Base-by-base conservation (phyloP, 2,888 invertebrate species). In the Eupithecia abbreviata region DNA sequence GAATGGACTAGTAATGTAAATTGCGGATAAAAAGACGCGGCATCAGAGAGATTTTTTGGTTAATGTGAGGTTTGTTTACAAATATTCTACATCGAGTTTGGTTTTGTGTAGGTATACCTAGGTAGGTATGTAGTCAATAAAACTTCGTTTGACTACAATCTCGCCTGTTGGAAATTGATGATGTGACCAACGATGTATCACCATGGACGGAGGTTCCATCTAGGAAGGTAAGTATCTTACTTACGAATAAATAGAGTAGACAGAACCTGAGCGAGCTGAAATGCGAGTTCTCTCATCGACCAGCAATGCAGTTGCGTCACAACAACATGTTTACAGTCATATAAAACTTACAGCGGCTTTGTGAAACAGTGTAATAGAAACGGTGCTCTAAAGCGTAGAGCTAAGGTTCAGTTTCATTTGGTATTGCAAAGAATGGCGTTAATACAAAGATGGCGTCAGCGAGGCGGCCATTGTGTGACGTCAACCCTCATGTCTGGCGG, bases 391-490 rank as follows among this genome's bases (percentile, higher is more conserved):
- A 0, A 2, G 0, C 45, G 10, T 41, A 10, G 5, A 2, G 0
- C 10, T 78, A 78, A 62, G 62, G 77, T 73, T 62, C 47, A 49
- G 47, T 67, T 75, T 78, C 12, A 43, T 67, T 62, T 68, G 41
- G 2, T 42, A 12, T 4, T 15, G 55, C 49, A 43, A 9, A 62
- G 47, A 74, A 72, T 74, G 66, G 73, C 51, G 55, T 62, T 42
- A 51, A 72, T 65, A 55, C 72, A 74, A 30, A 76, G 41, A 78
- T 78, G 76, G 74, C 76, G 78, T 76, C 76, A 43, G 65, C 47
- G n/a, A 41, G 78, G 73, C 75, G 72, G 78, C 75, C 78, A 78
- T 78, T 74, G 68, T 72, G 72, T 78, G 75, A 78, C 71, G 80
- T 79, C 80, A 78, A 75, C 78, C 76, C 77, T 62, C 67, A 67